phyloP scores from a whole-genome alignment of 2,113 vertebrate genomes.

The Oryzias javanicus region DNA sequence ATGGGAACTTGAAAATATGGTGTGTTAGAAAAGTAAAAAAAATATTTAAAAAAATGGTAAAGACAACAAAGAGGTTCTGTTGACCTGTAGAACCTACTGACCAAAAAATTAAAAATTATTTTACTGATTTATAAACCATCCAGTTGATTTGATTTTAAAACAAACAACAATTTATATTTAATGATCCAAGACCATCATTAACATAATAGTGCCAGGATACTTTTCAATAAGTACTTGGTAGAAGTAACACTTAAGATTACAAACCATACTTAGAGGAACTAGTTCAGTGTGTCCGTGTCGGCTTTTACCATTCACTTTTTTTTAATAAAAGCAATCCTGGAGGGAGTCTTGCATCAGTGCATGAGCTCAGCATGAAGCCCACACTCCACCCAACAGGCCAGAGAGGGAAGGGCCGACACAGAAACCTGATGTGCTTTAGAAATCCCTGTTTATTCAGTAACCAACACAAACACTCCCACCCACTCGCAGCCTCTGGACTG shows the following conservation, averaged over 20 bases:
- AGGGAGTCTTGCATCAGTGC: conserved; percentile 61
- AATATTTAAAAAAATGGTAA: too few relatives aligned
- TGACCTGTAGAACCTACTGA: too few relatives aligned
- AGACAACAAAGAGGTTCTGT: too few relatives aligned
- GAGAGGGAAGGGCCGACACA: conserved; percentile 24
- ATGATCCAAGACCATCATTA: too few relatives aligned
- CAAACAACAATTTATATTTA: too few relatives aligned
- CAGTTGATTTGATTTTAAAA: too few relatives aligned
- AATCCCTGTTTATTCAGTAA: conserved; percentile 65
- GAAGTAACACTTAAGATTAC: background rate
- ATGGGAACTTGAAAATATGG: too few relatives aligned
- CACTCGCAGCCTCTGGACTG: conserved; percentile 51
- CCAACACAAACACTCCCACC: conserved; percentile 69
- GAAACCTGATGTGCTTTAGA: conserved; percentile 26
- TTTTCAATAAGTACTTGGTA: too few relatives aligned
- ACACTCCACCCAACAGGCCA: conserved; percentile 52
- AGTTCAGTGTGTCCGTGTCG: conserved; percentile 15
- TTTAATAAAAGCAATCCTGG: conserved; percentile 13
- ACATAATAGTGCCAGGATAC: too few relatives aligned
- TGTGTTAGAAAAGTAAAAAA: too few relatives aligned
- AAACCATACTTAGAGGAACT: conserved; percentile 19
- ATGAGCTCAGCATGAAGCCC: conserved; percentile 48
- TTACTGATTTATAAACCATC: too few relatives aligned
- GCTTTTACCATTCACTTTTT: conserved; percentile 26
- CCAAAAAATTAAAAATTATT: too few relatives aligned